phyloP scores from a whole-genome alignment of 2,113 vertebrate species.

The Vanacampus margaritifer region DNA sequence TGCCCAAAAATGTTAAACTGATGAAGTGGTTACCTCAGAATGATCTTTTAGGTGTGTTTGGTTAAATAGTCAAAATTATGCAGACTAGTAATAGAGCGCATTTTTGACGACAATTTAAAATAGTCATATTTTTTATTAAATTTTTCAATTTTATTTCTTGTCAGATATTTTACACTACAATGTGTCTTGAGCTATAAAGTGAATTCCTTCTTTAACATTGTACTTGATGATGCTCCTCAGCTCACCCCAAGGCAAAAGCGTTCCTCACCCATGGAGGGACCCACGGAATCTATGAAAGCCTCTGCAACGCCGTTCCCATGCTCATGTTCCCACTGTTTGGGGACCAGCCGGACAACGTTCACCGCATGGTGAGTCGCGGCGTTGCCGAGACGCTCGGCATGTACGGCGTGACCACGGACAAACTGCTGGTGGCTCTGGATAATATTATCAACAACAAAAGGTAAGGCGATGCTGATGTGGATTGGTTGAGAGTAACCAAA shows the following conservation, averaged over 20 bases:
- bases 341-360: constrained; percentile 87
- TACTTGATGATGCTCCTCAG: constrained; percentile 52
- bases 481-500: background rate
- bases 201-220: no score
- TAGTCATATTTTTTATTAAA: no score
- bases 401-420: constrained; percentile 74
- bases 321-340: constrained; percentile 89
- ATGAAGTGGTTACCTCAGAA: constrained; percentile 97
- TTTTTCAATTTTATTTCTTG: no score
- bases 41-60: constrained; percentile 83
- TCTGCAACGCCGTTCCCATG: constrained; percentile 90
- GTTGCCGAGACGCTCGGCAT: constrained; percentile 78
- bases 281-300: constrained; percentile 86
- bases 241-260: constrained; percentile 84
- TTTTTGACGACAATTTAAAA: no score
- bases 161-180: no score
- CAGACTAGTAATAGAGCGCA: background rate
- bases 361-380: constrained; percentile 76
- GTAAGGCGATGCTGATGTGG: constrained; percentile 58
- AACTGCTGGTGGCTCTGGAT: constrained; percentile 75
- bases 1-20: constrained; percentile 80
- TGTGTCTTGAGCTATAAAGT: no score
- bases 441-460: constrained; percentile 80
- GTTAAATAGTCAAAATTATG: background rate
- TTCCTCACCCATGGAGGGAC: constrained; percentile 91